Evolutionary conservation across 2,888 invertebrate genomes (phyloP).

Genomic region (Rhyacophila evoluta): DNA sequence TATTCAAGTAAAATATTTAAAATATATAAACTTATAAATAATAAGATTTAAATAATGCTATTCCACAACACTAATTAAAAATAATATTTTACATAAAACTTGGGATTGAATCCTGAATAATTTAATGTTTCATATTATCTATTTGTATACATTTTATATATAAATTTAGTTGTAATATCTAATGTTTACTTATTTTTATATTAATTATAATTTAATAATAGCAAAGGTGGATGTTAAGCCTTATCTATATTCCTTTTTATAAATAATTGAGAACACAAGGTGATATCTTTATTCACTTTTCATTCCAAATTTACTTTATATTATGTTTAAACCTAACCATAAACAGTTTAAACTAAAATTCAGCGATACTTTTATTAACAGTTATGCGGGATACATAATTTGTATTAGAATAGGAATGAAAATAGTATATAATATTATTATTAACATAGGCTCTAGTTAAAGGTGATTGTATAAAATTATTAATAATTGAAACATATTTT

Average conservation of each 20-base stretch:
- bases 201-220: background rate
- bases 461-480: too few species aligned
- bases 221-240: background rate
- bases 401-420: too few species aligned
- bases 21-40: background rate
- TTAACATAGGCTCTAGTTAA: too few species aligned
- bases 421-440: too few species aligned
- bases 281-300: background rate
- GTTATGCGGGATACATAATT: too few species aligned
- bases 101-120: background rate
- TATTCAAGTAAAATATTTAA: background rate
- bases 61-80: background rate
- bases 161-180: background rate
- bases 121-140: background rate
- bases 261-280: conserved; percentile 11
- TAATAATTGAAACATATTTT: too few species aligned
- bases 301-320: background rate
- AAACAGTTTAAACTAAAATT: too few species aligned
- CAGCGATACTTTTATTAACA: too few species aligned
- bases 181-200: background rate
- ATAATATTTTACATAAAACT: background rate
- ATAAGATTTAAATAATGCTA: too few species aligned
- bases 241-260: background rate
- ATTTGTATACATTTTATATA: background rate
- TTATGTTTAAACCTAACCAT: too few species aligned